phyloP scores from a whole-genome alignment of 2,888 invertebrate species.

The Micropterix aruncella region DNA sequence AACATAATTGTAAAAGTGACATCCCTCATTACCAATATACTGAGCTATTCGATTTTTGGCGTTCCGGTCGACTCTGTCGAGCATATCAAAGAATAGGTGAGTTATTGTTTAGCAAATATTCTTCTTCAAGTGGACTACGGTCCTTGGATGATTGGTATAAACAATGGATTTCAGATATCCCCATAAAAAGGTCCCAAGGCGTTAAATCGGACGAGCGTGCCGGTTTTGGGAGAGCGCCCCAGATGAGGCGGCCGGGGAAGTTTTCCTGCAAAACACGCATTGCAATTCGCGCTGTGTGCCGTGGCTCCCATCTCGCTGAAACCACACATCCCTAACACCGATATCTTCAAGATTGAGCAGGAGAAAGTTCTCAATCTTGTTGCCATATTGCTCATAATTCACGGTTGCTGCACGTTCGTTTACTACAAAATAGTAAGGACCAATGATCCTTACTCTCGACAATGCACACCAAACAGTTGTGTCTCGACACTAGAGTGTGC shows the following conservation, averaged over 20 bases:
- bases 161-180: too few species aligned
- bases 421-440: not conserved
- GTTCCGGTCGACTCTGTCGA: not conserved
- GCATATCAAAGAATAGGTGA: not conserved
- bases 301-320: not conserved
- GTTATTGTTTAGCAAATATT: not conserved
- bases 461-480: too few species aligned
- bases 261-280: not conserved
- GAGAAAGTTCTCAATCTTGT: not conserved
- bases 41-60: not conserved
- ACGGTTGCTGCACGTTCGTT: not conserved
- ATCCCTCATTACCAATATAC: not conserved
- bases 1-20: not conserved
- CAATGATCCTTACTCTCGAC: too few species aligned
- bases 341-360: not conserved
- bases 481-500: not conserved
- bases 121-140: not conserved
- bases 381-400: not conserved
- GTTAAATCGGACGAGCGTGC: too few species aligned
- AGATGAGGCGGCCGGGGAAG: not conserved
- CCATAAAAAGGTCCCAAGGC: not conserved
- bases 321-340: not conserved
- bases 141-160: not conserved
- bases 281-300: not conserved
- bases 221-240: not conserved